A percentile compares a stretch with the other conserved stretches of the same genome.
These are phyloP conservation scores for Falco novaeseelandiae DNA, from an alignment of 2,797 vertebrate species.

Conservation along the genomic window DNA sequence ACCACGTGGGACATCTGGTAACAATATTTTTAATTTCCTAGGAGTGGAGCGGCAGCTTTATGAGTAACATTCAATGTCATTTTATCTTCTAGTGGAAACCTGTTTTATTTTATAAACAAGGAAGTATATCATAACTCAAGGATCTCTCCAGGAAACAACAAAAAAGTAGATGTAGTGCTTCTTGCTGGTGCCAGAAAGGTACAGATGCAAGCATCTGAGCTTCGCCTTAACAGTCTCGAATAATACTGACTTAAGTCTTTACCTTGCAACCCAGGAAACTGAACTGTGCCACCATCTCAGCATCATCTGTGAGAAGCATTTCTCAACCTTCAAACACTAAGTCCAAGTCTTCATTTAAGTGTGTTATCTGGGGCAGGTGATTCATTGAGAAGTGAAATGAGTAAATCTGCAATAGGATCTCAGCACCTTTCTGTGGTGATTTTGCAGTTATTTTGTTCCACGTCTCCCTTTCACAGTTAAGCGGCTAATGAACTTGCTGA, in stretches of 20 bases:
- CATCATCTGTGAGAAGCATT: background rate
- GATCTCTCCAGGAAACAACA: slow-evolving; percentile 1
- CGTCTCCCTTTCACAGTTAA: background rate
- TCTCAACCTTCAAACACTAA: background rate
- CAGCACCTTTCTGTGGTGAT: background rate
- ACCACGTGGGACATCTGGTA: slow-evolving; percentile 2
- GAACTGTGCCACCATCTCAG: background rate
- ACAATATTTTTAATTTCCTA: slow-evolving; percentile 46
- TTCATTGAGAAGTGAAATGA: background rate
- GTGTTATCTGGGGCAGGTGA: background rate
- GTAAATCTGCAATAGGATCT: background rate
- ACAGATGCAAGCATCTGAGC: background rate
- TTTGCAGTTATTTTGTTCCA: background rate
- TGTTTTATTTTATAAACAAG: slow-evolving; percentile 26
- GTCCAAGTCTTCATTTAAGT: background rate
- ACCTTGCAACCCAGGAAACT: background rate
- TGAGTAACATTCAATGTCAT: background rate
- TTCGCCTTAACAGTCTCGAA: background rate
- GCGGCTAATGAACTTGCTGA: background rate
- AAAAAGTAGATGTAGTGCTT: background rate
- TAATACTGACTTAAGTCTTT: background rate
- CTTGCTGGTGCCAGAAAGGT: background rate
- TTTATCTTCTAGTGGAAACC: slow-evolving; percentile 39
- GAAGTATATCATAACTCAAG: background rate
- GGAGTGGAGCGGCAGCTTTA: background rate